phyloP scores from a whole-genome alignment of 2,797 vertebrate species.

The Microhierax caerulescens region DNA sequence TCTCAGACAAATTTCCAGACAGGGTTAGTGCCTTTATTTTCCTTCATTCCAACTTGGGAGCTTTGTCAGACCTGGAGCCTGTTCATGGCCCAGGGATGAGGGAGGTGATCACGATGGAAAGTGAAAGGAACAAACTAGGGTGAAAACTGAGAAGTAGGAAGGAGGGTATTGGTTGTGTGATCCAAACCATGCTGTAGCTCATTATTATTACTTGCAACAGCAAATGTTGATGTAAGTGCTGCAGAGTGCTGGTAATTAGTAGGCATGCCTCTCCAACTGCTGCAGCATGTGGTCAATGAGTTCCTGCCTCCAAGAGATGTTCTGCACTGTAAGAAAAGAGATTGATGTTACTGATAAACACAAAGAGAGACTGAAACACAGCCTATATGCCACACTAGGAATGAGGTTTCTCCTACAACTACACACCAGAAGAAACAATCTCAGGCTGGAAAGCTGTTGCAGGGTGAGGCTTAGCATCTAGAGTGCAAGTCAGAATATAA shows the following conservation, averaged over 20 bases:
- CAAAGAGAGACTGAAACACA: slow-evolving; percentile 36
- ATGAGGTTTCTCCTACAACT: not conserved
- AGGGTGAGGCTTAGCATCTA: not conserved
- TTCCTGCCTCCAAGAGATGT: slow-evolving; percentile 52
- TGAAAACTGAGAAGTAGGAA: not conserved
- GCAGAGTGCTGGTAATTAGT: slow-evolving; percentile 51
- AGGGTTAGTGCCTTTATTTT: not conserved
- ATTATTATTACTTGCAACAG: slow-evolving; percentile 42
- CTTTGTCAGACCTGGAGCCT: not conserved
- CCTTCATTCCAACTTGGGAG: not conserved
- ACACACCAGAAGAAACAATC: not conserved
- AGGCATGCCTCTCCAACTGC: slow-evolving; percentile 46
- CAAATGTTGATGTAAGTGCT: slow-evolving; percentile 57
- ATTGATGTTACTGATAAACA: slow-evolving; percentile 39
- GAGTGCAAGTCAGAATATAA: not conserved
- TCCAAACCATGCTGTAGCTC: not conserved
- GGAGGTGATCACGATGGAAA: not conserved
- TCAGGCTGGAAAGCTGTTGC: not conserved
- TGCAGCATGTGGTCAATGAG: slow-evolving; percentile 63
- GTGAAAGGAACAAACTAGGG: not conserved
- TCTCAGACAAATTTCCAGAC: not conserved
- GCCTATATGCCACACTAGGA: not conserved
- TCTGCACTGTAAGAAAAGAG: slow-evolving; percentile 16
- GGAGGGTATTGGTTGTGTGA: not conserved
- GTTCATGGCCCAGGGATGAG: not conserved